Conservation (phyloP, 2,113 vertebrate species). For the Psittacara wagleri region DNA sequence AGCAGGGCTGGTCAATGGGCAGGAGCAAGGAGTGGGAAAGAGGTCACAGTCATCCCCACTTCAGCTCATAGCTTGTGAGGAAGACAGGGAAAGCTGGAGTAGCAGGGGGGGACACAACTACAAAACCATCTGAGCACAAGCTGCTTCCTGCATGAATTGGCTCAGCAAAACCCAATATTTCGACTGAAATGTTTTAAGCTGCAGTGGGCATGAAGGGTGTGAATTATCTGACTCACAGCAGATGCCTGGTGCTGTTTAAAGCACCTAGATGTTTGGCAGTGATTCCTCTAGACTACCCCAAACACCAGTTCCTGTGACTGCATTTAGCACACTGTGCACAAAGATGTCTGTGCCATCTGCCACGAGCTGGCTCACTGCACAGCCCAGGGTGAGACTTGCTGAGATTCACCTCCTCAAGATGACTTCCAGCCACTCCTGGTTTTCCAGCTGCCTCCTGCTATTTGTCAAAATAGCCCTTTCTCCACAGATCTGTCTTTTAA, state of each 20-base stretch:
- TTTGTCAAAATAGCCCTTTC: neutral
- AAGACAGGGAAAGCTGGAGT: neutral
- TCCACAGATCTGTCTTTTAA: neutral
- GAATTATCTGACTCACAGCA: conserved; percentile 13
- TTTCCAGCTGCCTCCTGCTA: neutral
- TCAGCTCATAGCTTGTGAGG: neutral
- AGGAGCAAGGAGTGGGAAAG: neutral
- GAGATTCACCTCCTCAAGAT: neutral
- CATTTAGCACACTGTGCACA: neutral
- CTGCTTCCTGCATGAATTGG: neutral
- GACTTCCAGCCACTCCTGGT: neutral
- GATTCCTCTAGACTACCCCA: neutral
- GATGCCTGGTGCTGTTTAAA: conserved; percentile 24
- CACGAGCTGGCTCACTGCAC: neutral
- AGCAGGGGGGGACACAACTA: neutral
- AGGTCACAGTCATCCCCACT: neutral
- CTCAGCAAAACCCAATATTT: conserved; percentile 19
- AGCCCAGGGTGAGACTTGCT: neutral
- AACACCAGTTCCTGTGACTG: neutral
- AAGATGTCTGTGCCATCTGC: neutral
- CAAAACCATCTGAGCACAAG: neutral
- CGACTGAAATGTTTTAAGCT: neutral
- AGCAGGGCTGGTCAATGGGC: neutral
- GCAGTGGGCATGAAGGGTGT: neutral
- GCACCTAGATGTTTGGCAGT: conserved; percentile 25